A percentile compares a stretch with the other conserved stretches of the same genome.
These are phyloP conservation scores for Rhaphigaster nebulosa DNA, from an alignment of 2,888 invertebrate genomes.

Conservation along the genomic window DNA sequence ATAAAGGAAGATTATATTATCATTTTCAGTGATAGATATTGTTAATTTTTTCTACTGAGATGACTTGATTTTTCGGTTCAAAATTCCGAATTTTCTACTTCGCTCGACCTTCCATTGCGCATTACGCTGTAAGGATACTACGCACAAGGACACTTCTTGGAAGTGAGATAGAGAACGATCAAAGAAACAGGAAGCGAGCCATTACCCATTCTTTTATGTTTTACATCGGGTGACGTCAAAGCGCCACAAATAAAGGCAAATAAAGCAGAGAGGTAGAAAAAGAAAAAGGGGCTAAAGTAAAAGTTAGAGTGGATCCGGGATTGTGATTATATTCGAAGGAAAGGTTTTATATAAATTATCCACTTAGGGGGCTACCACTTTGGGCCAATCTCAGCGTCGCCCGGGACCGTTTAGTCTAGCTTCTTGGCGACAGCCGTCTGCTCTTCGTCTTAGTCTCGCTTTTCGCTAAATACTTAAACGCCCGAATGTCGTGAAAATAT, in stretches of 20 bases:
- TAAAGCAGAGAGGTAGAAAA: slow-evolving; percentile 41
- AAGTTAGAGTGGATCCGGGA: slow-evolving; percentile 49
- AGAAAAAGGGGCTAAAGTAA: slow-evolving; percentile 35
- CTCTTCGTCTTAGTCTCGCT: neutral
- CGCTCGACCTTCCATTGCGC: neutral
- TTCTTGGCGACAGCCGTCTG: slow-evolving; percentile 20
- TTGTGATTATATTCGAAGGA: slow-evolving; percentile 40
- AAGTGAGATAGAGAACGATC: neutral
- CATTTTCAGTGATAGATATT: no score
- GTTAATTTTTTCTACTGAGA: no score
- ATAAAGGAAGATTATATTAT: no score
- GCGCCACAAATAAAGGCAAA: slow-evolving; percentile 44
- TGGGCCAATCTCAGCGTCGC: slow-evolving; percentile 32
- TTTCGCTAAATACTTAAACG: neutral
- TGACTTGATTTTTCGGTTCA: neutral
- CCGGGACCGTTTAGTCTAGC: neutral
- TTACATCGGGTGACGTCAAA: slow-evolving; percentile 22
- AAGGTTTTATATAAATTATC: slow-evolving; percentile 49
- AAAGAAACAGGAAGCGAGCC: slow-evolving; percentile 47
- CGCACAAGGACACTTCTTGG: slow-evolving; percentile 37
- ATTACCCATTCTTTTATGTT: slow-evolving; percentile 35
- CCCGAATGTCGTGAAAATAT: neutral
- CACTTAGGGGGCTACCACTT: slow-evolving; percentile 27
- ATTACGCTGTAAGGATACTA: neutral
- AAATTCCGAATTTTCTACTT: neutral